Conservation (phyloP, 1,140 invertebrate species). For the roundworm (Caenorhabditis elegans) region WBcel235 BX284603.4:1142501-1143000, state of each 20-base stretch:
- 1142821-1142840: conserved; percentile 12
- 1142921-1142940: too few species aligned
- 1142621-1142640: too few species aligned
- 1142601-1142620: too few species aligned
- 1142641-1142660: neutral
- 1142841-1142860: conserved; percentile 22
- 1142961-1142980: neutral
- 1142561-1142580: too few species aligned
- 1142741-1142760: conserved; percentile 67
- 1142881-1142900: neutral
- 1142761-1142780: conserved; percentile 49
- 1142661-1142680: conserved; percentile 67
- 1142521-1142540: too few species aligned
- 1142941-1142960: neutral
- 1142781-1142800: conserved; percentile 53
- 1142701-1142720: conserved; percentile 74
- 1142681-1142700: conserved; percentile 72
- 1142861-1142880: neutral
- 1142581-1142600: too few species aligned
- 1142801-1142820: conserved; percentile 49
- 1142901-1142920: too few species aligned
- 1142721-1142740: conserved; percentile 70
- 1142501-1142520: too few species aligned
- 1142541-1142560: too few species aligned
- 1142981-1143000: neutral